These are phyloP conservation scores for Cervus canadensis DNA, from an alignment of 2,113 vertebrate species.

Conservation along the genomic window DNA sequence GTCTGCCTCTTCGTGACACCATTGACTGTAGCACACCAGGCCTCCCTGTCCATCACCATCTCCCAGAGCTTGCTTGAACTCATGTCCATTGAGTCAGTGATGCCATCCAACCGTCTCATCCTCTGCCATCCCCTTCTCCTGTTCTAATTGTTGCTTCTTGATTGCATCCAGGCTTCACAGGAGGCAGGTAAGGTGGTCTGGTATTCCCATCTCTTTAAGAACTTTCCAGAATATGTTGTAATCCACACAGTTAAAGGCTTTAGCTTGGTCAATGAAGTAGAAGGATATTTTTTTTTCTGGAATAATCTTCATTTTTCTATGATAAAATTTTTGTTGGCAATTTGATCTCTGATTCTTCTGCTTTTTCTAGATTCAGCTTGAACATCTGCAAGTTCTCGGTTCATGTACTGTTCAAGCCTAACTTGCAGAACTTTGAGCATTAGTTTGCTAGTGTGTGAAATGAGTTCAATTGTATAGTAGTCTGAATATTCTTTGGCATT, in stretches of 20 bases:
- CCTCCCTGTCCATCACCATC: neutral
- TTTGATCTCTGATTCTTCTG: neutral
- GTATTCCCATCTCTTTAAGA: neutral
- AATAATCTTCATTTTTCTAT: neutral
- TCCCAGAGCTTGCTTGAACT: neutral
- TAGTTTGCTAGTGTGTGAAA: neutral
- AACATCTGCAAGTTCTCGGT: neutral
- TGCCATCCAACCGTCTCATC: neutral
- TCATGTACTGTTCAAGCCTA: neutral
- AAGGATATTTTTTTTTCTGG: neutral
- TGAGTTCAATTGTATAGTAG: neutral
- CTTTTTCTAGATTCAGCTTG: neutral
- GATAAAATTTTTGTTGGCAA: neutral
- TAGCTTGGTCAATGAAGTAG: neutral
- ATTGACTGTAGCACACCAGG: rapidly evolving
- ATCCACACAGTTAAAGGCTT: neutral
- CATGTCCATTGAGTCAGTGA: neutral
- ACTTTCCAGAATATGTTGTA: neutral
- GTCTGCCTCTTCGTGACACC: neutral
- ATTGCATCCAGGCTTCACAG: neutral
- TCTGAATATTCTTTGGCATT: neutral
- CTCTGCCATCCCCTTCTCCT: neutral
- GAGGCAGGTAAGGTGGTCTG: neutral
- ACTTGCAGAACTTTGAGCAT: neutral
- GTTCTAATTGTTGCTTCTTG: neutral